Percentiles rank a stretch among this genome's conserved stretches.
Evolutionary conservation across 2,797 vertebrate species (phyloP).

Genomic region (Pelobates cultripes): DNA sequence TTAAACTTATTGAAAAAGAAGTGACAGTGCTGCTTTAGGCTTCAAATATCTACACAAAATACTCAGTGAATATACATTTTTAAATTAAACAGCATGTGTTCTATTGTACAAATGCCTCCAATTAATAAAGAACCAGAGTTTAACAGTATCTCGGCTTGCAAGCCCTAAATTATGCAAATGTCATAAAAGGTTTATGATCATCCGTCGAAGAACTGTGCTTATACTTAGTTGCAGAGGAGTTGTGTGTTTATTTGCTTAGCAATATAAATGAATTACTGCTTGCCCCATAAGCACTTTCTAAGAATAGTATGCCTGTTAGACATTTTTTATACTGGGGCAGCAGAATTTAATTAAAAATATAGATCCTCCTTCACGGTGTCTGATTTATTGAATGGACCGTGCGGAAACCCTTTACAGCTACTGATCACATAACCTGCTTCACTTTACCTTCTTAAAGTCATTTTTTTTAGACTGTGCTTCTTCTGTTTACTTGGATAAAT

Average conservation of each 20-base stretch:
- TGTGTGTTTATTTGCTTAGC: conserved; percentile 11
- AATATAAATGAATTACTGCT: conserved; percentile 8
- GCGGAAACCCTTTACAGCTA: neutral
- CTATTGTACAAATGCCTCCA: too few relatives aligned
- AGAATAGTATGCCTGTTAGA: neutral
- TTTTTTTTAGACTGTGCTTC: too few relatives aligned
- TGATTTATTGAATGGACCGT: conserved; percentile 4
- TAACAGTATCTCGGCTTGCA: too few relatives aligned
- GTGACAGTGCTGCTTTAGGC: too few relatives aligned
- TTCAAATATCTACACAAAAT: too few relatives aligned
- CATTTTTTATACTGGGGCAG: neutral
- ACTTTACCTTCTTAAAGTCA: neutral
- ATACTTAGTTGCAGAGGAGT: neutral
- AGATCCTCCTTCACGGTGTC: conserved; percentile 28
- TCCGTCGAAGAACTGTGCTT: neutral
- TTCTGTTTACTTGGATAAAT: too few relatives aligned
- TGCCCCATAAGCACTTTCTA: conserved; percentile 23
- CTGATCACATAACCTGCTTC: neutral
- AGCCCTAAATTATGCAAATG: too few relatives aligned
- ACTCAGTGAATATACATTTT: too few relatives aligned
- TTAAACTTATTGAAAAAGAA: too few relatives aligned
- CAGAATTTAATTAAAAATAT: conserved; percentile 37
- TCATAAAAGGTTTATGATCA: too few relatives aligned
- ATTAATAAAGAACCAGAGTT: too few relatives aligned
- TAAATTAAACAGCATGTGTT: too few relatives aligned